A percentile compares a stretch with the other conserved stretches of the same genome.
Evolutionary conservation across 2,888 invertebrate species (phyloP).

Genomic region (Camponotus fellah): DNA sequence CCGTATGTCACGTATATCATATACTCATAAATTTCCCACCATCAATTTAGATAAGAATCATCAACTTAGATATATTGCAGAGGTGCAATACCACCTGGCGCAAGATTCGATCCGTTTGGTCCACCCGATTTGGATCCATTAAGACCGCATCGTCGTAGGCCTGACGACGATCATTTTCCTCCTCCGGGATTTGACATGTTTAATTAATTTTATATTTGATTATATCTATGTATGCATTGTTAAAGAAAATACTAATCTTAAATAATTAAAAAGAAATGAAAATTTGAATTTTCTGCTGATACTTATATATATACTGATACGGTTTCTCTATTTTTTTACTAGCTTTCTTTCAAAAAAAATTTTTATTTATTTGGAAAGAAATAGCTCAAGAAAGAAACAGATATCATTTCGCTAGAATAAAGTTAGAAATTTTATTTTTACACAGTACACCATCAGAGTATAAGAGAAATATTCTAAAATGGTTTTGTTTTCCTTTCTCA

Average conservation of each 20-base stretch:
- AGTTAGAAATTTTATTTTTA: conserved; percentile 47
- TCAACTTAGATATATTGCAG: conserved; percentile 84
- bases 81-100: conserved; percentile 91
- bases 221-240: not conserved
- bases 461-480: conserved; percentile 54
- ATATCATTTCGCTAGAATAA: not conserved
- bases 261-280: not conserved
- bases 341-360: not conserved
- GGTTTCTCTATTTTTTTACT: not conserved
- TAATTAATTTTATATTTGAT: conserved; percentile 86
- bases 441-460: conserved; percentile 40
- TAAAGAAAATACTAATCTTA: conserved; percentile 27
- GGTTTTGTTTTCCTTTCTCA: conserved; percentile 58
- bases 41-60: not conserved
- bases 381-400: not conserved
- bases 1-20: conserved; percentile 84
- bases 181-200: conserved; percentile 92
- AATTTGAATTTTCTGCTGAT: not conserved
- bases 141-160: conserved; percentile 82
- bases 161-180: conserved; percentile 92
- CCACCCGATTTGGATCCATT: conserved; percentile 87
- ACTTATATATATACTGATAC: not conserved
- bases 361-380: not conserved
- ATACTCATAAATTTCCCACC: not conserved
- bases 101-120: conserved; percentile 95